Evolutionary conservation across 2,888 invertebrate genomes (phyloP).

Genomic region (Clepsis dumicolana): DNA sequence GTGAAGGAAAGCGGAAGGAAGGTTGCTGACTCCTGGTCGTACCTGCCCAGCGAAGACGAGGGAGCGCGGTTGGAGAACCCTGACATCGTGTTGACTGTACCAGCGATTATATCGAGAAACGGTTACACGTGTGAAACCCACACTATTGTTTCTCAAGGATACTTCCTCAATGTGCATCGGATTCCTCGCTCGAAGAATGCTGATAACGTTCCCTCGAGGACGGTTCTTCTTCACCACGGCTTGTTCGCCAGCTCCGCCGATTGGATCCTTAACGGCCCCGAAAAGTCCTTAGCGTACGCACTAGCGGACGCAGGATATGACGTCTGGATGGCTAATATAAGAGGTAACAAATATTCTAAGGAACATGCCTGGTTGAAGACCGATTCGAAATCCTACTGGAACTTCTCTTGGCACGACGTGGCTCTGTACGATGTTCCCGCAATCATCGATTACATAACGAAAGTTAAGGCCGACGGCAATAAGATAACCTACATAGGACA

Average conservation of each 20-base stretch:
- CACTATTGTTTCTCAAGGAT: slow-evolving; percentile 92
- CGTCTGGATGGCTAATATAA: slow-evolving; percentile 93
- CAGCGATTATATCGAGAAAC: slow-evolving; percentile 75
- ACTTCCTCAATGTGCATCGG: slow-evolving; percentile 92
- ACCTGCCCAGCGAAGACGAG: slow-evolving; percentile 55
- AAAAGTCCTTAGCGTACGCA: slow-evolving; percentile 88
- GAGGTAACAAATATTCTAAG: slow-evolving; percentile 92
- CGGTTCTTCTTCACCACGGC: slow-evolving; percentile 92
- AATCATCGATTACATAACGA: slow-evolving; percentile 88
- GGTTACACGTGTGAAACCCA: slow-evolving; percentile 91
- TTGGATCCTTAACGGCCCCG: slow-evolving; percentile 91
- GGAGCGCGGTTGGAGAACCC: slow-evolving; percentile 62
- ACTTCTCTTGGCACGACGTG: slow-evolving; percentile 95
- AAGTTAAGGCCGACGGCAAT: slow-evolving; percentile 62
- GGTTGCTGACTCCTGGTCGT: slow-evolving; percentile 62
- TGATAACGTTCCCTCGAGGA: slow-evolving; percentile 57
- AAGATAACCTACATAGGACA: slow-evolving; percentile 92
- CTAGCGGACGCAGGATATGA: slow-evolving; percentile 90
- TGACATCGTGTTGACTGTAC: slow-evolving; percentile 68
- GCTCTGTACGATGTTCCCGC: slow-evolving; percentile 95
- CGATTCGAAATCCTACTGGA: slow-evolving; percentile 89
- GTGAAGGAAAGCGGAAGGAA: slow-evolving; percentile 62
- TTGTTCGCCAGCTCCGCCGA: slow-evolving; percentile 91
- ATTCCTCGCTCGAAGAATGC: slow-evolving; percentile 87
- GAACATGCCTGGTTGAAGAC: slow-evolving; percentile 86